Base-by-base conservation (phyloP, 2,113 vertebrate species). In the Gallinago media region DNA sequence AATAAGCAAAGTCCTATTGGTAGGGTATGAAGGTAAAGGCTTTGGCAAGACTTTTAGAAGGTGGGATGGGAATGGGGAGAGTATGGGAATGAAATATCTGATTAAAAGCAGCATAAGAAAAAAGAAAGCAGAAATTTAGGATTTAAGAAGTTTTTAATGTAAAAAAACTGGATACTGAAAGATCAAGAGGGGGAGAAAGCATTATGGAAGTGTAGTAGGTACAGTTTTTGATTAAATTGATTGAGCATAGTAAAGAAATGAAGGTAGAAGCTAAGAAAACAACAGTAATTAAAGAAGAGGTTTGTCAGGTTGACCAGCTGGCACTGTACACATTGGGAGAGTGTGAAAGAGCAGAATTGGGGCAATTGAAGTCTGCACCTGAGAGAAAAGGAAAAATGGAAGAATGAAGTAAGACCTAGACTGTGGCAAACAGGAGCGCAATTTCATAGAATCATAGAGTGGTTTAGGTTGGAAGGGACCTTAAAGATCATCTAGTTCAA, bases 151-250 rank as follows among this genome's bases (percentile, higher is more conserved):
- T 32, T 26, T 52, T 17, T 38, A 63, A 63, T 31, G 6, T 49
- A 13, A 55, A 83, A 83, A 80, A 80, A n/a, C 1, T 26, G 47
- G 5, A 13, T 63, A 42, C 7, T 58, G 65, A 38, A 88, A 62
- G 46, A 38, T 12, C 52, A 4, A 27, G 12, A 1, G 7, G 3
- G 11, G 4, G 3, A 34, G 26, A 23, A 32, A 8, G 5, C 5
- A 7, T 32, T 75, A 22, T 38, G 4, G 38, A 62, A 80, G 25
- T 67, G 27, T 66, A 56, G 22, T 47, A 89, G 29, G 31, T 40
- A 20, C 9, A 9, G 78, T 75, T 92, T 79, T 46, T 72, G 0
- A 21, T 67, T 56, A 58, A 84, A 58, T 67, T 55, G 20, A 42
- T 75, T 50, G 2, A 21, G 4, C 27, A 12, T 58, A 58, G 23